These are phyloP conservation scores for Urechis unicinctus DNA, from an alignment of 2,888 invertebrate genomes.

Conservation along the genomic window DNA sequence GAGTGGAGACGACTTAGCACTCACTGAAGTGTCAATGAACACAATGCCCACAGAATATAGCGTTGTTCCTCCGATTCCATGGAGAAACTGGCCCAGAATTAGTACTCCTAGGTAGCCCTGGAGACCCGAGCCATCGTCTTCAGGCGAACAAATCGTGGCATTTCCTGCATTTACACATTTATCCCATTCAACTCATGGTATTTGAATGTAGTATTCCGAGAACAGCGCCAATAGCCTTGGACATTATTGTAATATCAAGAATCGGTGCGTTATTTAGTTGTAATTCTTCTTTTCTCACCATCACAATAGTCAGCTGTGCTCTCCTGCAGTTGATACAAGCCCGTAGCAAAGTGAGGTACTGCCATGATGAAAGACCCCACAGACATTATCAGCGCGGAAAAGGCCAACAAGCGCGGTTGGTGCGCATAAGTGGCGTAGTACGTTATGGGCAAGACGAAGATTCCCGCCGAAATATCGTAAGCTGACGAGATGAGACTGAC, in stretches of 20 bases:
- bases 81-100: conserved; percentile 33
- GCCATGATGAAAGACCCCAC: conserved; percentile 66
- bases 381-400: conserved; percentile 69
- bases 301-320: conserved; percentile 5
- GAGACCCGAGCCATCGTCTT: background rate
- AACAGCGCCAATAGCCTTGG: too few relatives aligned
- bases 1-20: conserved; percentile 30
- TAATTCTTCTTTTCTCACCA: background rate
- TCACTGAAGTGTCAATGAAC: conserved; percentile 36
- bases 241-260: background rate
- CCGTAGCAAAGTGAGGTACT: conserved; percentile 72
- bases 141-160: background rate
- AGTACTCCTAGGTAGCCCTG: conserved; percentile 30
- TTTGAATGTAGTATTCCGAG: too few relatives aligned
- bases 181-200: too few relatives aligned
- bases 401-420: conserved; percentile 60
- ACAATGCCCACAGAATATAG: conserved; percentile 38
- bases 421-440: conserved; percentile 63
- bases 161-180: background rate
- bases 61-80: conserved; percentile 40
- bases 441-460: conserved; percentile 43
- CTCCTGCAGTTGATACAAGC: conserved; percentile 55
- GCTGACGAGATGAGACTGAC: conserved; percentile 37
- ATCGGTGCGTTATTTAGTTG: background rate
- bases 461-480: conserved; percentile 40